These are phyloP conservation scores for Pocillopora damicornis DNA, from an alignment of 64 coral and sea anemone species.

Conservation along the genomic window DNA sequence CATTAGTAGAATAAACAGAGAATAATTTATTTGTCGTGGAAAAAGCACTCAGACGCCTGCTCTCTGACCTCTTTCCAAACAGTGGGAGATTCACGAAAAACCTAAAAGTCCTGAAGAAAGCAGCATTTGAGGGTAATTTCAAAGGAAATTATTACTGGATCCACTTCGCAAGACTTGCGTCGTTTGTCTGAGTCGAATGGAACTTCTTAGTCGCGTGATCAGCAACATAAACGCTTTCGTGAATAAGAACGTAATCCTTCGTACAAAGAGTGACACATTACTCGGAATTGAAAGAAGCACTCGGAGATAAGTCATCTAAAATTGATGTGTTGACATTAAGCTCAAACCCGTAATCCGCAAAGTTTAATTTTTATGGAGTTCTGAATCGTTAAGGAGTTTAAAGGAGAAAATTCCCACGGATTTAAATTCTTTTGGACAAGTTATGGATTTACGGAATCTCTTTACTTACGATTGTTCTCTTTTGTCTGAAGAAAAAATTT, in stretches of 20 bases:
- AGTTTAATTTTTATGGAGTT: neutral
- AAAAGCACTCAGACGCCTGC: slow-evolving; percentile 24
- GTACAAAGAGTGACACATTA: slow-evolving; percentile 30
- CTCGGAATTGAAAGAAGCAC: slow-evolving; percentile 34
- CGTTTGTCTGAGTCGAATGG: neutral
- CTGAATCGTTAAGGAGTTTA: slow-evolving; percentile 33
- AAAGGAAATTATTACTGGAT: neutral
- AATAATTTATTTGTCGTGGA: slow-evolving; percentile 39
- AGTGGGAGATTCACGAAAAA: neutral
- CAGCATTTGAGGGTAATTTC: neutral
- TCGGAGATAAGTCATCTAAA: slow-evolving; percentile 20
- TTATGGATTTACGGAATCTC: neutral
- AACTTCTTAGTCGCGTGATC: neutral
- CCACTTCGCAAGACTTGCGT: neutral
- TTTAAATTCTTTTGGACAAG: neutral
- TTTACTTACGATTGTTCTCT: neutral
- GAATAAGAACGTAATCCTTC: slow-evolving; percentile 35
- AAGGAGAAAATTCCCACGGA: neutral
- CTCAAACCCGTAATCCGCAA: slow-evolving; percentile 19
- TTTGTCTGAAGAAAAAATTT: neutral
- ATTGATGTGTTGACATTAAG: slow-evolving; percentile 40
- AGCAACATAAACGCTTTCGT: slow-evolving; percentile 8
- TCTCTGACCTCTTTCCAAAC: slow-evolving; percentile 34
- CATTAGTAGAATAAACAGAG: slow-evolving; percentile 49
- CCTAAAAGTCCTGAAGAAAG: neutral